Percentiles rank a stretch among this genome's conserved stretches.
Conservation (phyloP, 2,797 vertebrate species). For the Sylvia borin region DNA sequence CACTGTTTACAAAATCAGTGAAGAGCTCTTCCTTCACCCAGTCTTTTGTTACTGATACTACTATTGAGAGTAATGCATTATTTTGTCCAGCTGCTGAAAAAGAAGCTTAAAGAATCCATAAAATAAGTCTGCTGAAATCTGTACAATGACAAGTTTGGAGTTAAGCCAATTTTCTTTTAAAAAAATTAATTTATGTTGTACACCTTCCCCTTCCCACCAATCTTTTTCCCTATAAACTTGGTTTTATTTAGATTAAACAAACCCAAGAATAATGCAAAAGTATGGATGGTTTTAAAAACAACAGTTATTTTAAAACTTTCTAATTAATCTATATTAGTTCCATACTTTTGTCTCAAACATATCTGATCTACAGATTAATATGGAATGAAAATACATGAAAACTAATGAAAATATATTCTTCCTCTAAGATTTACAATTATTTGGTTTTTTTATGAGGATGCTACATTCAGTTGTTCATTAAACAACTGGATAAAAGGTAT, state of each 20-base stretch:
- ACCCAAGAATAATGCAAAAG: neutral
- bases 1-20: neutral
- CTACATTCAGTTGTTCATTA: neutral
- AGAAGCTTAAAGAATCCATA: neutral
- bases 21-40: neutral
- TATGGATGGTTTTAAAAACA: neutral
- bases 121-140: neutral
- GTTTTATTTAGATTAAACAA: neutral
- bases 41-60: neutral
- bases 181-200: neutral
- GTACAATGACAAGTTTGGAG: neutral
- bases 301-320: neutral
- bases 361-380: neutral
- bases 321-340: neutral
- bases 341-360: neutral
- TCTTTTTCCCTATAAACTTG: neutral
- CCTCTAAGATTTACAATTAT: neutral
- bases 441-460: neutral
- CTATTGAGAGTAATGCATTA: neutral
- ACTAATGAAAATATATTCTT: neutral
- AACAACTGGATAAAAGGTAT: neutral
- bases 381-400: neutral
- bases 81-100: neutral
- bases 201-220: accelerated
- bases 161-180: neutral